Evolutionary conservation across 30 jellyfish, hydroid and myxozoan genomes (phyloP), one percentile per base, ranked within the genome.

Genomic region (Hydractinia symbiolongicarpus): DNA sequence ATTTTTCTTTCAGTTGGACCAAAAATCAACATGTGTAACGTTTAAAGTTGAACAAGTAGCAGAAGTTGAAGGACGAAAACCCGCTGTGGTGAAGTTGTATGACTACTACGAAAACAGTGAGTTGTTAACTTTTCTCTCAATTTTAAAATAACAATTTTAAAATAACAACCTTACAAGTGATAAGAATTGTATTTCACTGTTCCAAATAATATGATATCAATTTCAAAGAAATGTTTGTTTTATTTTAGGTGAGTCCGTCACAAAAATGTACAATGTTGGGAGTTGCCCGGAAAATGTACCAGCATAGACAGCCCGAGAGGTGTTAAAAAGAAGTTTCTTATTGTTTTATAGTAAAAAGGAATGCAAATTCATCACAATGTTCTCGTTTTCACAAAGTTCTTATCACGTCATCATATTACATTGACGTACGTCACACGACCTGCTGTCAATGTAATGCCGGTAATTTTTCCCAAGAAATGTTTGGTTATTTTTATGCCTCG

Each of bases 41-140:
- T 71, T 71, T 53, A 6, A 7, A 8, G 51, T 71, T 55, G 80
- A 71, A 71, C 80, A 71, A 71, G 80, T 71, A 8, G 80, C 80
- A 5, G 60, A 71, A 50, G 80, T 71, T 9, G 53, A 10, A n/a
- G 80, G 53, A 19, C 80, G 80, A 8, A 71, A 71, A 71, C 80
- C 80, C 4, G 80, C 80, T 19, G 7, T 3, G 1, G 80, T 71
- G 9, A 71, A 71, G 60, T 19, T 71, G 17, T 71, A 71, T 60
- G 80, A 71, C 51, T 71, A 71, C 51, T 71, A 71, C 61, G 80
- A 71, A 7, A 71, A 49, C 9, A 58, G 80, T 71, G 53, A 71
- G 80, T 9, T n/a, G 9, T 0, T 2, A 6, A 7, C 19, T 64
- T 13, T 13, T 6, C 40, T 64, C 9, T 64, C 4, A 30, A 30